Evolutionary conservation across 1,140 invertebrate genomes (phyloP).

Genomic region (Oryzaephilus surinamensis): DNA sequence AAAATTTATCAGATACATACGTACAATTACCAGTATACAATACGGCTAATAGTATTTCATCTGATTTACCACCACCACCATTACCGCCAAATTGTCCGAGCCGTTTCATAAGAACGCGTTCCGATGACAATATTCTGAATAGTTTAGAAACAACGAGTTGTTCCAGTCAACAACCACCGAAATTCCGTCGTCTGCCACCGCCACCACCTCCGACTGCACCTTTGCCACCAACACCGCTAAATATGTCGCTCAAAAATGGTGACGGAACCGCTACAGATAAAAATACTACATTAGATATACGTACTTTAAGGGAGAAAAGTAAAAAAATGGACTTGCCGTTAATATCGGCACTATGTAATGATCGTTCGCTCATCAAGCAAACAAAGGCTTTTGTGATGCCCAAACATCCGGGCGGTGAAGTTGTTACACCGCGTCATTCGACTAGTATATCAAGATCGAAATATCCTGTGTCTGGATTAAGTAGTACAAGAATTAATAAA

Average conservation of each 20-base stretch:
- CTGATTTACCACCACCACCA: conserved; percentile 41
- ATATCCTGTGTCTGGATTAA: conserved; percentile 51
- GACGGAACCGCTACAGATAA: conserved; percentile 6
- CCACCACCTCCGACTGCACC: conserved; percentile 51
- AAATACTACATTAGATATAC: conserved; percentile 56
- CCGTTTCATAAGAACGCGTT: conserved; percentile 55
- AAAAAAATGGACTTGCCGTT: conserved; percentile 77
- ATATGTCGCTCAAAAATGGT: conserved; percentile 9
- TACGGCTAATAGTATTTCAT: conserved; percentile 40
- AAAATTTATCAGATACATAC: conserved; percentile 62
- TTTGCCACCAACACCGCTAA: conserved; percentile 15
- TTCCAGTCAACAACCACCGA: conserved; percentile 39
- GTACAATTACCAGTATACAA: conserved; percentile 53
- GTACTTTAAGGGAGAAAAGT: conserved; percentile 72
- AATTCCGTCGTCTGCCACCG: conserved; percentile 55
- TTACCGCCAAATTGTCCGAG: conserved; percentile 41
- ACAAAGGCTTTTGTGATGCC: conserved; percentile 72
- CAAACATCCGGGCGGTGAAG: conserved; percentile 43
- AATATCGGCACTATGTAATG: conserved; percentile 82
- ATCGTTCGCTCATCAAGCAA: conserved; percentile 71
- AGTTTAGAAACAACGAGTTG: conserved; percentile 34
- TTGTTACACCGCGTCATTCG: conserved; percentile 16
- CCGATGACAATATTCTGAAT: conserved; percentile 68
- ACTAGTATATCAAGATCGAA: conserved; percentile 38
- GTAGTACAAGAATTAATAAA: conserved; percentile 47